A percentile compares a stretch with the other conserved stretches of the same genome.
Evolutionary conservation across 2,888 invertebrate genomes (phyloP).

Genomic region (Tethea ocularis): DNA sequence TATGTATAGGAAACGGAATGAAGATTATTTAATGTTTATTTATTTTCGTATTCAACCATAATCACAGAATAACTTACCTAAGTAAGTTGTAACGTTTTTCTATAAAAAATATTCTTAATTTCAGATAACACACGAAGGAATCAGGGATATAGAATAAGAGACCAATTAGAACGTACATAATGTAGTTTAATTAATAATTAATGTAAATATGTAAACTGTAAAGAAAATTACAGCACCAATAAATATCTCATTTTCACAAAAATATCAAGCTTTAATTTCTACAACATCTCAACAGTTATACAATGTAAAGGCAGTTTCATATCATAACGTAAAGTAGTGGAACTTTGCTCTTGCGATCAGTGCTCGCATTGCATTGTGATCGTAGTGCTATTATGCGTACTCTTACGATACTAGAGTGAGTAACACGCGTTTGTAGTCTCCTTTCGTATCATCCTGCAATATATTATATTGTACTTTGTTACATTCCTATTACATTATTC

Average conservation of each 20-base stretch:
- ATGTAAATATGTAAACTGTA: constrained; percentile 73
- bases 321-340: constrained; percentile 50
- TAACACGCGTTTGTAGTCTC: constrained; percentile 88
- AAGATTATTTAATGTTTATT: neutral
- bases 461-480: constrained; percentile 69
- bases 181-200: constrained; percentile 71
- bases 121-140: constrained; percentile 79
- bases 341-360: constrained; percentile 47
- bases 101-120: constrained; percentile 34
- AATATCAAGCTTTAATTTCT: constrained; percentile 76
- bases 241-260: constrained; percentile 82
- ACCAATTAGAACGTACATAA: constrained; percentile 62
- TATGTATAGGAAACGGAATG: no score
- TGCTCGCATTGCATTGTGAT: constrained; percentile 37
- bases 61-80: no score
- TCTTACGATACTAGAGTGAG: constrained; percentile 80
- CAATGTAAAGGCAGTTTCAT: constrained; percentile 74
- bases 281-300: constrained; percentile 72
- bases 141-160: constrained; percentile 69
- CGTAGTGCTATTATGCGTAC: constrained; percentile 61
- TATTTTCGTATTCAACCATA: neutral
- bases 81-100: neutral
- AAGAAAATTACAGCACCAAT: constrained; percentile 83
- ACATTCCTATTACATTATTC: constrained; percentile 50
- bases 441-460: constrained; percentile 88